These are phyloP conservation scores for Aldrovandia affinis DNA, from an alignment of 2,797 vertebrate genomes.

Conservation along the genomic window DNA sequence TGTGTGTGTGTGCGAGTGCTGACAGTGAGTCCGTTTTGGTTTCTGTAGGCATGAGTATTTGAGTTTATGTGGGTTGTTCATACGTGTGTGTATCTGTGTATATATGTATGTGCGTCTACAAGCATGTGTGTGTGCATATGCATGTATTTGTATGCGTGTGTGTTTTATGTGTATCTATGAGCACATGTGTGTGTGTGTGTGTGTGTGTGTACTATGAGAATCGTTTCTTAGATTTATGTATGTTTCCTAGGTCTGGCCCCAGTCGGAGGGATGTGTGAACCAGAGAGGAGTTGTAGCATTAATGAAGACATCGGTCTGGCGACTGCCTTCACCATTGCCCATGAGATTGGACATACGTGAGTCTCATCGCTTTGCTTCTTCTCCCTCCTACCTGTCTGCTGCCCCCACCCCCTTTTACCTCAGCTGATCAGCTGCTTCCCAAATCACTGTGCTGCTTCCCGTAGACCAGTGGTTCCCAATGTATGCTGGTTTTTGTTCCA, in stretches of 20 bases:
- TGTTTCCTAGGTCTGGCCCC: slow-evolving; percentile 86
- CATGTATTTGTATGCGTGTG: slow-evolving; percentile 12
- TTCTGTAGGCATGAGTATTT: too few species aligned
- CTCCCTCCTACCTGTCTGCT: neutral
- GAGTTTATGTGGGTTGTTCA: too few species aligned
- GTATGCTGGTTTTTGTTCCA: too few species aligned
- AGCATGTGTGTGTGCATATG: slow-evolving; percentile 20
- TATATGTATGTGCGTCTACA: neutral
- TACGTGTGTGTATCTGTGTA: neutral
- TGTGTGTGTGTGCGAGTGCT: neutral
- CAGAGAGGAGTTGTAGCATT: slow-evolving; percentile 96
- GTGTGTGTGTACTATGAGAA: slow-evolving; percentile 39
- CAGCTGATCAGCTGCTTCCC: neutral
- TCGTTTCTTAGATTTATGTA: slow-evolving; percentile 5
- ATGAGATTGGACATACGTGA: slow-evolving; percentile 98
- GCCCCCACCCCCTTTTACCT: neutral
- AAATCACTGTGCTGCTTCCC: neutral
- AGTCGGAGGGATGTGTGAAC: slow-evolving; percentile 96
- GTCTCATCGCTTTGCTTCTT: slow-evolving; percentile 46
- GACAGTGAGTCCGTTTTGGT: too few species aligned
- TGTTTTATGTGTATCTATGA: slow-evolving; percentile 29
- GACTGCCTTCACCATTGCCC: slow-evolving; percentile 96
- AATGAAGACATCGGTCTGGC: slow-evolving; percentile 98
- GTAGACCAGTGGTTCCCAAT: neutral
- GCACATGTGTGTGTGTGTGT: slow-evolving; percentile 42